phyloP scores from a whole-genome alignment of 2,888 invertebrate genomes.

The Erannis defoliaria region DNA sequence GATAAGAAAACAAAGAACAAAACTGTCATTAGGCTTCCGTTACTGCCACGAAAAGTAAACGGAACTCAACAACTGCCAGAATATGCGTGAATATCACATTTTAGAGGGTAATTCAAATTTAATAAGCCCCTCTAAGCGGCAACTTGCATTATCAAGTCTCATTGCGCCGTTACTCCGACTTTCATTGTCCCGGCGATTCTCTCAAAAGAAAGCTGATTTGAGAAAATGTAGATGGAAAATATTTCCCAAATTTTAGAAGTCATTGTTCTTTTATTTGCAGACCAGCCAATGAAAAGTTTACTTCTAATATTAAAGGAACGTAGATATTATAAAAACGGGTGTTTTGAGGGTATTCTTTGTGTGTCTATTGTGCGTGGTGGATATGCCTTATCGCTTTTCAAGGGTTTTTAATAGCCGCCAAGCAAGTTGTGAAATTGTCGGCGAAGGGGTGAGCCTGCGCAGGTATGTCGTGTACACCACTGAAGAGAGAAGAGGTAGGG shows the following conservation, averaged over 20 bases:
- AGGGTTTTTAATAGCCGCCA: no score
- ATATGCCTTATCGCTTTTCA: no score
- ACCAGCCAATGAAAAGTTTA: constrained; percentile 44
- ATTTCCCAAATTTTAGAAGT: constrained; percentile 50
- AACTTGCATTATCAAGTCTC: constrained; percentile 69
- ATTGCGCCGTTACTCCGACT: constrained; percentile 56
- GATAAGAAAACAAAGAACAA: constrained; percentile 50
- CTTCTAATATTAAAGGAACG: constrained; percentile 7
- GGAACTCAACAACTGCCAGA: constrained; percentile 52
- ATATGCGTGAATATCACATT: constrained; percentile 62
- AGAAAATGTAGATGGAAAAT: constrained; percentile 57
- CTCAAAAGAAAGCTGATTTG: constrained; percentile 63
- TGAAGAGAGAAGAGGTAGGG: no score
- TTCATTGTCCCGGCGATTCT: constrained; percentile 61
- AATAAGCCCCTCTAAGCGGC: constrained; percentile 65
- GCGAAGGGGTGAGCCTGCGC: no score
- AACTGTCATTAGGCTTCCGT: constrained; percentile 51
- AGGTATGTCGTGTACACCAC: no score
- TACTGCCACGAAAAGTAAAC: constrained; percentile 51
- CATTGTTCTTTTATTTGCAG: constrained; percentile 55
- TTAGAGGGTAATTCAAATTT: constrained; percentile 67
- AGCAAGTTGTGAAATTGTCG: no score
- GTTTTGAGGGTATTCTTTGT: background rate
- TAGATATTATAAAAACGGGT: background rate
- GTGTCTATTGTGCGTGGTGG: no score